Evolutionary conservation across 2,888 invertebrate genomes (phyloP).

Genomic region (Fissipunctia ypsillon): DNA sequence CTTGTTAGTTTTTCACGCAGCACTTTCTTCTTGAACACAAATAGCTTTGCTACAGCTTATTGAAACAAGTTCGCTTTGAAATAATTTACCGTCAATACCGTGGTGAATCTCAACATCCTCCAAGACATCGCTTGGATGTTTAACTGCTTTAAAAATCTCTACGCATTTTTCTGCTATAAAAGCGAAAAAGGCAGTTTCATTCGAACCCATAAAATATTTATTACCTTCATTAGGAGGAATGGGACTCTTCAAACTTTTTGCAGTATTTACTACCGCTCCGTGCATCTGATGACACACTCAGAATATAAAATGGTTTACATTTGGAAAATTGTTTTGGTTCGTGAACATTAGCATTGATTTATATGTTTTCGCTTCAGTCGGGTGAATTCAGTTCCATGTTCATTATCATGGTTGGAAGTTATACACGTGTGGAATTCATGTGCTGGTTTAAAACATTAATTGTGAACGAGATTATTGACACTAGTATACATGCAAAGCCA

Average conservation of each 20-base stretch:
- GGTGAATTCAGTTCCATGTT: conserved; percentile 24
- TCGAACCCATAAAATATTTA: conserved; percentile 51
- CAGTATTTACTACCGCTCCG: conserved; percentile 8
- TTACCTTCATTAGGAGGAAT: conserved; percentile 47
- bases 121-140: not conserved
- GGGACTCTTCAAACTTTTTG: conserved; percentile 33
- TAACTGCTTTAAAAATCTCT: conserved; percentile 10
- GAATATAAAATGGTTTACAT: conserved; percentile 41
- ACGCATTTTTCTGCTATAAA: conserved; percentile 24
- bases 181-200: conserved; percentile 34
- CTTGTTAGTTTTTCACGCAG: conserved; percentile 37
- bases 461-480: conserved; percentile 13
- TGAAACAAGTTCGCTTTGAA: conserved; percentile 25
- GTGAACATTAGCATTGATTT: conserved; percentile 49
- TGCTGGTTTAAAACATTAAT: conserved; percentile 7
- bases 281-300: conserved; percentile 54
- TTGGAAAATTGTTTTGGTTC: conserved; percentile 48
- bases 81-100: conserved; percentile 21
- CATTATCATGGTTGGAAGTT: conserved; percentile 21
- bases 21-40: conserved; percentile 42
- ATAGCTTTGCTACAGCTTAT: conserved; percentile 40
- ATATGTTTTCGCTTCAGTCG: conserved; percentile 38
- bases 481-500: not conserved
- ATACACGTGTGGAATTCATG: conserved; percentile 11
- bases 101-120: conserved; percentile 13